Evolutionary conservation across 2,888 invertebrate genomes (phyloP).

Genomic region (Schizaphis graminum): DNA sequence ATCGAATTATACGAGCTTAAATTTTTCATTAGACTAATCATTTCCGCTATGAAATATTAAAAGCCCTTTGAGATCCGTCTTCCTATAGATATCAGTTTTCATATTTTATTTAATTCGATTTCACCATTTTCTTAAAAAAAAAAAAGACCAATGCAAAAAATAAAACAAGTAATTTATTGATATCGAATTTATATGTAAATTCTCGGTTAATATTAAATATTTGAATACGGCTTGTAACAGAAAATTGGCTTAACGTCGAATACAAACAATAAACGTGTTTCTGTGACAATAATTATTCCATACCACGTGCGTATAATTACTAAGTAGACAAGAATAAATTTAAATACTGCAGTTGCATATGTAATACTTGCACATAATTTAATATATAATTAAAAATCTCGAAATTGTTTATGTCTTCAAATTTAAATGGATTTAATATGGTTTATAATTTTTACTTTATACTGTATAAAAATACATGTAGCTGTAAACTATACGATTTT

Average conservation of each 20-base stretch:
- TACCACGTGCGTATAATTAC: neutral
- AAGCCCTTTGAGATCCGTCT: neutral
- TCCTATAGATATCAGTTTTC: neutral
- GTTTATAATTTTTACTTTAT: neutral
- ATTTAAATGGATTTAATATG: neutral
- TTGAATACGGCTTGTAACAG: neutral
- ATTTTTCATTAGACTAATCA: constrained; percentile 47
- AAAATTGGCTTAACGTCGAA: neutral
- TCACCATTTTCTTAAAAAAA: neutral
- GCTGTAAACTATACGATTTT: neutral
- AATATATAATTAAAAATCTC: neutral
- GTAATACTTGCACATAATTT: neutral
- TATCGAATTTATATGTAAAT: neutral
- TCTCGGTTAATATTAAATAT: neutral
- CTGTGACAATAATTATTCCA: constrained; percentile 15
- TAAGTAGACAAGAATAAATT: neutral
- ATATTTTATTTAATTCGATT: neutral
- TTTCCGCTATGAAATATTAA: constrained; percentile 46
- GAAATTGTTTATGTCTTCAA: neutral
- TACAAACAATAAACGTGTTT: constrained; percentile 16
- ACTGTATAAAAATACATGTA: neutral
- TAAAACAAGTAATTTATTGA: constrained; percentile 15
- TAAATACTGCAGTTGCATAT: neutral
- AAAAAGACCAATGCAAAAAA: neutral
- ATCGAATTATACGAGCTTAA: constrained; percentile 24